Percentiles rank a stretch among this genome's conserved stretches.
phyloP scores from a whole-genome alignment of 1,140 invertebrate species.

The Habropoda laboriosa region DNA sequence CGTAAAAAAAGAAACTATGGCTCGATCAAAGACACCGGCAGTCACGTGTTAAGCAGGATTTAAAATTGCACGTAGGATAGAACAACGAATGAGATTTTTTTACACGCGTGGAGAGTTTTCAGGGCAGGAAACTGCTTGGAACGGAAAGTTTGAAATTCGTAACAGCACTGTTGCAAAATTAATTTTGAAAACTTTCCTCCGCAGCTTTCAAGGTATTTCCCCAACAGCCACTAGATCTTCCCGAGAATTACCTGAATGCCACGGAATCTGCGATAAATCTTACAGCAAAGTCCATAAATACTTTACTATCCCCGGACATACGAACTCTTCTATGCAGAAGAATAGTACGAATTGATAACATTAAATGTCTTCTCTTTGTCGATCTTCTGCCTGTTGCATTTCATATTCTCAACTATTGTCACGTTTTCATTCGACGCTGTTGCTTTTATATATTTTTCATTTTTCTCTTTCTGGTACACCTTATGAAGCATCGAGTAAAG shows the following conservation, averaged over 20 bases:
- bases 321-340: not conserved
- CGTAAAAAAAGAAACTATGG: not conserved
- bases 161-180: not conserved
- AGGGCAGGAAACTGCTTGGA: not conserved
- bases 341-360: not conserved
- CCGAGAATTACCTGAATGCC: too few species aligned
- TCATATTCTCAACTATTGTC: not conserved
- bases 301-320: not conserved
- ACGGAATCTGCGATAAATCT: not conserved
- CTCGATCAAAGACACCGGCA: not conserved
- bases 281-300: not conserved
- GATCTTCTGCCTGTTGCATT: not conserved
- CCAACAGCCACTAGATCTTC: too few species aligned
- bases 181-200: not conserved
- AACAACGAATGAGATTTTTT: not conserved
- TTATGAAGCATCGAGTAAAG: constrained; percentile 11
- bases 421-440: too few species aligned
- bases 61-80: not conserved
- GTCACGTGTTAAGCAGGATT: not conserved
- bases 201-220: not conserved
- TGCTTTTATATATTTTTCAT: not conserved
- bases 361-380: not conserved
- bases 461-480: not conserved
- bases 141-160: constrained; percentile 1
- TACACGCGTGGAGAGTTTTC: not conserved